phyloP scores from a whole-genome alignment of 1,140 invertebrate species.

The Nasonia vitripennis region DNA sequence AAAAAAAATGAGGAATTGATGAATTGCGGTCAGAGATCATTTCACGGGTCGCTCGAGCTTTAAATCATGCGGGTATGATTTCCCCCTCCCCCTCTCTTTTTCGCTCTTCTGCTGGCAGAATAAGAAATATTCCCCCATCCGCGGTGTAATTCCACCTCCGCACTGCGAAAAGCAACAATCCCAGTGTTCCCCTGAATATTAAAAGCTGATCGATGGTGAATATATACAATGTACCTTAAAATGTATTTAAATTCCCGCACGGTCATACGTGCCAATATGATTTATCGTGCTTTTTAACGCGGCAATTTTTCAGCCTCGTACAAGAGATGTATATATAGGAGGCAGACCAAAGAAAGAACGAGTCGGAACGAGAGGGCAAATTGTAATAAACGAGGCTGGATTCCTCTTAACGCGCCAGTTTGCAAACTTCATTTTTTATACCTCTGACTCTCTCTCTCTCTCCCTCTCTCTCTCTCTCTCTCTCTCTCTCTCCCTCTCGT shows the following conservation, averaged over 20 bases:
- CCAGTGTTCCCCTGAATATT: conserved; percentile 45
- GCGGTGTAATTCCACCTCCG: conserved; percentile 2
- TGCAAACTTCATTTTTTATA: conserved; percentile 48
- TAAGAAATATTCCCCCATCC: conserved; percentile 30
- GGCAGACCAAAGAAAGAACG: not conserved
- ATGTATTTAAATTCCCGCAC: conserved; percentile 47
- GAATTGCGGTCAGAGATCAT: conserved; percentile 53
- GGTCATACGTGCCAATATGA: conserved; percentile 40
- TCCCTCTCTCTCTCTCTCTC: not conserved
- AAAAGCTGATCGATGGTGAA: conserved; percentile 52
- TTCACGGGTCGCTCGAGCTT: conserved; percentile 44
- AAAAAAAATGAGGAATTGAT: conserved; percentile 40
- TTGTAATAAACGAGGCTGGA: conserved; percentile 48
- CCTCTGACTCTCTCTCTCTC: not conserved
- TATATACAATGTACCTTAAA: conserved; percentile 45
- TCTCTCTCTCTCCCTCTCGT: not conserved
- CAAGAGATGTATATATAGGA: conserved; percentile 5
- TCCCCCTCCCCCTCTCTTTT: not conserved
- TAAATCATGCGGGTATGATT: conserved; percentile 41
- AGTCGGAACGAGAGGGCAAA: conserved; percentile 27
- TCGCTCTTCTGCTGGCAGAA: not conserved
- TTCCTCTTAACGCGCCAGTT: conserved; percentile 38
- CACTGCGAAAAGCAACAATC: not conserved
- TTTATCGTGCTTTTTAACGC: conserved; percentile 46
- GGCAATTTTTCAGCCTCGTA: conserved; percentile 38